phyloP scores from a whole-genome alignment of 2,113 vertebrate species.

The Gnathonemus longibarbis region DNA sequence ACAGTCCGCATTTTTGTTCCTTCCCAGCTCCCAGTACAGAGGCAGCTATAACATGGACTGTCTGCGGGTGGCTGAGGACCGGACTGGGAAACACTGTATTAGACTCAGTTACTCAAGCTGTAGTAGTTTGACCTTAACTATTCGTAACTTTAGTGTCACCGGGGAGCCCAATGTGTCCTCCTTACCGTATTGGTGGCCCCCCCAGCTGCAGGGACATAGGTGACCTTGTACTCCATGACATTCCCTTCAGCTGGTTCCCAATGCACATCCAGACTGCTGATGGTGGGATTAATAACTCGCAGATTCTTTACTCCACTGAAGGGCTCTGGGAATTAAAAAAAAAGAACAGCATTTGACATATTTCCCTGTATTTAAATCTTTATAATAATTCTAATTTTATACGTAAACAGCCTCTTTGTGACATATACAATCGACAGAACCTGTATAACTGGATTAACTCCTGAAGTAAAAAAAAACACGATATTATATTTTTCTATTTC shows the following conservation, averaged over 20 bases:
- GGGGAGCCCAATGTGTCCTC: conserved; percentile 22
- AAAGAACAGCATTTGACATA: no score
- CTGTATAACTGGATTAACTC: background rate
- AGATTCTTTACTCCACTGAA: conserved; percentile 71
- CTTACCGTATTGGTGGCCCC: conserved; percentile 75
- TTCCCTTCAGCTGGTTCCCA: conserved; percentile 87
- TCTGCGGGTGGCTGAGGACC: background rate
- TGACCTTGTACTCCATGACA: conserved; percentile 82
- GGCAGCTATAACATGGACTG: background rate
- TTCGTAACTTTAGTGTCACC: background rate
- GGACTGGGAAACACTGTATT: background rate
- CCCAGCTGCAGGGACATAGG: conserved; percentile 67
- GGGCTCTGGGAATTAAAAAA: conserved; percentile 45
- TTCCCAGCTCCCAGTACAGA: background rate
- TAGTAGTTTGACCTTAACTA: background rate
- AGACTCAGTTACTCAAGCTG: background rate
- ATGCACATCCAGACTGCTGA: conserved; percentile 81
- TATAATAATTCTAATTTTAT: background rate
- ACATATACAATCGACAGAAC: background rate
- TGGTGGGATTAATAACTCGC: conserved; percentile 84
- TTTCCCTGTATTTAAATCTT: background rate
- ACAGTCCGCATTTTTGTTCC: background rate
- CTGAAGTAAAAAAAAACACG: background rate
- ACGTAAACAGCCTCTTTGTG: background rate
- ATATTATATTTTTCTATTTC: background rate